Evolutionary conservation across 2,888 invertebrate genomes (phyloP), one percentile per base, ranked within the genome.

Genomic region (Linnaemya vulpina): DNA sequence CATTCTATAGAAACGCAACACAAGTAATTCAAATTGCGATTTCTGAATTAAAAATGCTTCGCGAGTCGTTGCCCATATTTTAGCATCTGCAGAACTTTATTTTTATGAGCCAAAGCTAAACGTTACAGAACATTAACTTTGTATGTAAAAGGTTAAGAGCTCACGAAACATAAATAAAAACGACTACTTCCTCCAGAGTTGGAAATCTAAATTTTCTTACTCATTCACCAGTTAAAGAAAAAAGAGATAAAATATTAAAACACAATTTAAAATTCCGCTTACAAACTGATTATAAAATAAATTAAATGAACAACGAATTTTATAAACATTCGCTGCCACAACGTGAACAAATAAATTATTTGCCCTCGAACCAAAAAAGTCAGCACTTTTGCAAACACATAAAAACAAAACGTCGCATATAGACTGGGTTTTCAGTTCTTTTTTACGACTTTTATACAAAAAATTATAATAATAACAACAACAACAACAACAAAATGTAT

Each of bases 381-480:
- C 15, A 58, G 7, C 13, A 38, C 22, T 58, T n/a, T 20, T 35
- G 65, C 13, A 17, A 13, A 3, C 38, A 7, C 25, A 40, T 51
- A 25, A 60, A 60, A 68, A 13, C 5, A 35, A 68, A 49, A 60
- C 2, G 25, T 38, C 49, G 30, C 38, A 49, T 58, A 49, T 67
- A 58, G 46, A 67, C 67, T 30, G 30, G 30, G 7, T 58, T 78
- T 71, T 40, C 78, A 78, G 62, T 71, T 78, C 25, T 53, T 71
- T 71, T 78, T 13, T 62, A 62, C 9, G 22, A 15, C n/a, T 30
- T 30, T n/a, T 5, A n/a, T 15, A 43, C 15, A 15, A 43, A 13
- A 58, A 8, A n/a, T n/a, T n/a, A n/a, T n/a, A n/a, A n/a, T n/a
- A n/a, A n/a, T 5, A 30, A 30, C 30, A 30, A 30, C 30, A 30